phyloP scores from a whole-genome alignment of 2,113 vertebrate genomes.

The Edolisoma coerulescens region DNA sequence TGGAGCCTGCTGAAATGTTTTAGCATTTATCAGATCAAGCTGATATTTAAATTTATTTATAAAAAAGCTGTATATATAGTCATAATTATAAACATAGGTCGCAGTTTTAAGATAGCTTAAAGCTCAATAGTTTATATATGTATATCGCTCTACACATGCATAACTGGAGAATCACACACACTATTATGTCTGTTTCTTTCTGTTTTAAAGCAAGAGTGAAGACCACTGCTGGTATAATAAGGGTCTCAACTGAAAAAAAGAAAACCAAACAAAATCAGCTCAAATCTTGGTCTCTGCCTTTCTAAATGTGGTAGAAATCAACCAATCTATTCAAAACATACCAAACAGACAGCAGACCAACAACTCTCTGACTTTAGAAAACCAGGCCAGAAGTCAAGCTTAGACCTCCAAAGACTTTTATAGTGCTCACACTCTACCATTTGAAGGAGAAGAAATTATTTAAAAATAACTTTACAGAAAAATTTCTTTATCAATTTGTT shows the following conservation, averaged over 20 bases:
- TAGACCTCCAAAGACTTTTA: not conserved
- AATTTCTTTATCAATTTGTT: not conserved
- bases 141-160: not conserved
- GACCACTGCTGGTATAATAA: not conserved
- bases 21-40: not conserved
- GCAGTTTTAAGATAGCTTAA: not conserved
- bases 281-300: not conserved
- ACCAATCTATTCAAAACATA: not conserved
- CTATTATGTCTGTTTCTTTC: not conserved
- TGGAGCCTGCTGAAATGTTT: not conserved
- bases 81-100: not conserved
- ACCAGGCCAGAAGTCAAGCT: not conserved
- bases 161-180: not conserved
- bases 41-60: not conserved
- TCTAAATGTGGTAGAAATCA: not conserved
- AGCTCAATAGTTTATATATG: not conserved
- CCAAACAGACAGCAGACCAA: not conserved
- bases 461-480: not conserved
- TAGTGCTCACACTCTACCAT: not conserved
- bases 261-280: not conserved
- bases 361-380: not conserved
- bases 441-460: not conserved
- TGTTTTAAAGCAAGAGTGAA: not conserved
- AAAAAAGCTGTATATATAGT: not conserved
- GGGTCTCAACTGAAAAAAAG: not conserved